Conservation (phyloP, 2,888 invertebrate species). For the Drosophila koepferae region DNA sequence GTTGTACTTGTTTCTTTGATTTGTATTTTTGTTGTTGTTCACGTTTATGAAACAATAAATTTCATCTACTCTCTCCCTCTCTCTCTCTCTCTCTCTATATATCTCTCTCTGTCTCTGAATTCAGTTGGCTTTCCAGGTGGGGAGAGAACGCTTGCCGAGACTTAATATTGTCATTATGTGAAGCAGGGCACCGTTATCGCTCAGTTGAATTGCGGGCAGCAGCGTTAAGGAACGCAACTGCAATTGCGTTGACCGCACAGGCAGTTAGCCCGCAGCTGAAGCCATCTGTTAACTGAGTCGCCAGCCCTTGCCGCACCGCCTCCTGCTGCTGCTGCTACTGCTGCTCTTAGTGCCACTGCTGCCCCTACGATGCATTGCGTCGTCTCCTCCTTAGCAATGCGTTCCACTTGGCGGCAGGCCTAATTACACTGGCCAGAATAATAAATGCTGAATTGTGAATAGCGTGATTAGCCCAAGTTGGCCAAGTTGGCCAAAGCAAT, state of each 20-base stretch:
- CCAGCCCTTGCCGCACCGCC: conserved; percentile 3
- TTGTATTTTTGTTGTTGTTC: too few relatives aligned
- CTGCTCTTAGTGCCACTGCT: too few relatives aligned
- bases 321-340: conserved; percentile 2
- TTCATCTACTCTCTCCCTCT: conserved; percentile 21
- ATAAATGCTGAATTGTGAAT: conserved; percentile 54
- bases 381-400: conserved; percentile 42
- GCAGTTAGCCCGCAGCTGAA: conserved; percentile 27
- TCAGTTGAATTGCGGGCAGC: conserved; percentile 30
- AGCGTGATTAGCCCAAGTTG: conserved; percentile 62
- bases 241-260: conserved; percentile 18
- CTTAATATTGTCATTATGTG: conserved; percentile 70
- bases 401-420: conserved; percentile 77
- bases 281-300: conserved; percentile 50
- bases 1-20: too few relatives aligned
- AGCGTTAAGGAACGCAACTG: conserved; percentile 12
- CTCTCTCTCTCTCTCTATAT: background rate
- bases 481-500: conserved; percentile 22
- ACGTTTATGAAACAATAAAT: conserved; percentile 40
- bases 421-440: conserved; percentile 69
- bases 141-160: background rate
- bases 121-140: background rate
- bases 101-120: background rate
- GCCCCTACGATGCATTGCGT: background rate
- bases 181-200: conserved; percentile 43